Base-by-base conservation (phyloP, 2,113 vertebrate species). In the Phoenicopterus ruber region DNA sequence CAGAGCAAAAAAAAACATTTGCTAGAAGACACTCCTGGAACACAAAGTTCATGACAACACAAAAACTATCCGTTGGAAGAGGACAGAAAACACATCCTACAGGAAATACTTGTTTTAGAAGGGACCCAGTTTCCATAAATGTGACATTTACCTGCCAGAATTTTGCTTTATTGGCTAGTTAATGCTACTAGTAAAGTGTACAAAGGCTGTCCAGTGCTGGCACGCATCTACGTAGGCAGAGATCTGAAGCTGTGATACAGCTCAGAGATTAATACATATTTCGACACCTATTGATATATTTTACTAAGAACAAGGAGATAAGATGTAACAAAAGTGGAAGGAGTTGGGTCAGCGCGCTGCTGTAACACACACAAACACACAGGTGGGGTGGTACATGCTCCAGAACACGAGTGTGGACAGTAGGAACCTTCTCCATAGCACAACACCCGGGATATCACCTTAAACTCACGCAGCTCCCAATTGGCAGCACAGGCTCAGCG, bases 1-100 rank as follows among this genome's bases (percentile, higher is more conserved):
- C 2, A 15, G 8, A 73, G 24, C 0, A 2, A 40, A 55, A 52
- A 34, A 36, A 31, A 7, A 2, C 1, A 14, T 11, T 20, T 57
- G 25, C 28, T 47, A 55, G 50, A 47, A 82, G 59, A n/a, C 1
- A 3, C 15, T 61, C 25, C n/a, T 57, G 42, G 31, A 58, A 38
- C 42, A 19, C 13, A 18, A 66, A 67, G 42, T 2, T 11, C 52
- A 20, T 3, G 24, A 21, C 49, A 54, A n/a, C 4, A 34, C 31
- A 29, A 40, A 63, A 86, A 9, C 4, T 10, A 1, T 4, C 44
- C 13, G 9, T 7, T 81, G 61, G 36, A 84, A 78, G 31, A 4
- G 2, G 67, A 62, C 6, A 74, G 24, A 83, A 59, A 44, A 61
- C 15, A 29, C 9, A 16, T 8, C 3, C 25, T 34, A 21, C 13